These are phyloP conservation scores for Anguilla anguilla DNA, from an alignment of 2,797 vertebrate genomes.

Conservation along the genomic window DNA sequence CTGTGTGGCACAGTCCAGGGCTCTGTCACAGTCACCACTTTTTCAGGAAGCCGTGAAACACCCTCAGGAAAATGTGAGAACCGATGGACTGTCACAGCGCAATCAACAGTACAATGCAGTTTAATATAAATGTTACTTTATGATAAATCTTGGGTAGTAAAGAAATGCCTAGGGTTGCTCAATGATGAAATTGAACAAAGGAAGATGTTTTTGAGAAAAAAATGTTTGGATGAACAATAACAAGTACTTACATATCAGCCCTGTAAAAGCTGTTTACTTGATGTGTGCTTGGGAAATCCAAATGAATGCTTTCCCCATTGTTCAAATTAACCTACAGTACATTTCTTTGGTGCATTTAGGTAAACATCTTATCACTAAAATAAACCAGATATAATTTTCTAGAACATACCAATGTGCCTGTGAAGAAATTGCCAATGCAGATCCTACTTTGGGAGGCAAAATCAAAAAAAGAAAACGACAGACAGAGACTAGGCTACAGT, in stretches of 20 bases:
- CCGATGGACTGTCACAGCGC: neutral
- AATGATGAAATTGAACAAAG: neutral
- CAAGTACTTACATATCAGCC: neutral
- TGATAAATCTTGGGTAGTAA: neutral
- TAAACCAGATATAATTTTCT: neutral
- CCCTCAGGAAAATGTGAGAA: neutral
- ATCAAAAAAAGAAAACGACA: conserved; percentile 17
- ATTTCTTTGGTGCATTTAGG: too few relatives aligned
- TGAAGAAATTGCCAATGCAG: neutral
- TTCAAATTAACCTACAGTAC: neutral
- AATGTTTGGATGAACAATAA: neutral
- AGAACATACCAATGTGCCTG: neutral
- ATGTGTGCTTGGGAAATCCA: neutral
- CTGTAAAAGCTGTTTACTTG: neutral
- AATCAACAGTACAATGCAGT: neutral
- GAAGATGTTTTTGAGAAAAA: neutral
- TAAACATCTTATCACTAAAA: neutral
- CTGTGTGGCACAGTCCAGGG: neutral
- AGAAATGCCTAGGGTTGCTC: neutral
- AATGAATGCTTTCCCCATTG: neutral
- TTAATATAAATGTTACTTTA: neutral
- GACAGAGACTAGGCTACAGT: conserved; percentile 25
- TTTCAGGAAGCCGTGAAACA: neutral
- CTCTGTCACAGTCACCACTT: neutral
- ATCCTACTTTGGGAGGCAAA: neutral